Conservation (phyloP, 1,140 invertebrate species). For the Idris sp. region DNA sequence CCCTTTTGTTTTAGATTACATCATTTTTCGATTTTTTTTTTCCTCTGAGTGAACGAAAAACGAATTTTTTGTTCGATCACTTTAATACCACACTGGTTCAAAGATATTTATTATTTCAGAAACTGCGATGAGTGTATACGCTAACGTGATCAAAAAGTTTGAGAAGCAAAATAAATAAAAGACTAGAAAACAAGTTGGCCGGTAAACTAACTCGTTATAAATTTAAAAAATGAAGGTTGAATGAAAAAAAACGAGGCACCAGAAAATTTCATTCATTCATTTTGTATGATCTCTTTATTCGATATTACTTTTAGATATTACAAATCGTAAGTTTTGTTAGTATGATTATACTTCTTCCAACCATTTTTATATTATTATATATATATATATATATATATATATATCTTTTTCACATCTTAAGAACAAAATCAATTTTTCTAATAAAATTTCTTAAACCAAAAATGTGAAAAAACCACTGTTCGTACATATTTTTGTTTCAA, state of each 20-base stretch:
- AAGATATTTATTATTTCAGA: conserved; percentile 36
- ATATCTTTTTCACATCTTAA: no score
- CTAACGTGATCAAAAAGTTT: conserved; percentile 31
- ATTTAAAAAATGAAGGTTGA: conserved; percentile 27
- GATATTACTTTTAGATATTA: not conserved
- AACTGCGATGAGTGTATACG: conserved; percentile 11
- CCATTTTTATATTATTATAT: no score
- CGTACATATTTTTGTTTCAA: no score
- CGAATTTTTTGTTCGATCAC: conserved; percentile 19
- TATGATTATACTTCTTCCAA: no score
- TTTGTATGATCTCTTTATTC: conserved; percentile 37
- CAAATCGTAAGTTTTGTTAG: no score
- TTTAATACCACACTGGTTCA: conserved; percentile 2
- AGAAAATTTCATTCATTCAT: conserved; percentile 30
- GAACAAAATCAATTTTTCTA: no score
- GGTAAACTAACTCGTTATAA: conserved; percentile 21
- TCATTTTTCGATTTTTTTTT: conserved; percentile 24
- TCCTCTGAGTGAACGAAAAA: conserved; percentile 12
- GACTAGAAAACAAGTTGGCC: conserved; percentile 25
- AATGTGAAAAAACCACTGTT: not conserved
- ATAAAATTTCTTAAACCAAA: no score
- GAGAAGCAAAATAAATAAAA: conserved; percentile 18
- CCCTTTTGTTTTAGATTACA: conserved; percentile 23
- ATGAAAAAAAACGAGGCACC: conserved; percentile 19
- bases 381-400: no score